These are phyloP conservation scores for Ctenicera cuprea DNA, from an alignment of 2,888 invertebrate genomes.

Conservation along the genomic window DNA sequence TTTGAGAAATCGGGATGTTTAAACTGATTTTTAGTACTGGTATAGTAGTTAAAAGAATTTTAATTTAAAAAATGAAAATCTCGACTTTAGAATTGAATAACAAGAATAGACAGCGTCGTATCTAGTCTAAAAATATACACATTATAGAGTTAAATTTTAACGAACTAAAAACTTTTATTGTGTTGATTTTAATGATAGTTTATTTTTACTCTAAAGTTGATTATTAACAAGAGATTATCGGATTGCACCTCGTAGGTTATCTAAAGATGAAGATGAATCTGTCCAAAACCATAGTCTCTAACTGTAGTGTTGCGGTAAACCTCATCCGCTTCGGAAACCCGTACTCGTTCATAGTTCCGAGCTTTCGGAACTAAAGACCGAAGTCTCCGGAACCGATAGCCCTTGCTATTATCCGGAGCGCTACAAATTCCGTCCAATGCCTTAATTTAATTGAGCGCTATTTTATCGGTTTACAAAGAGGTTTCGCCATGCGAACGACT, in stretches of 20 bases:
- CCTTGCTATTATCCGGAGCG: conserved; percentile 31
- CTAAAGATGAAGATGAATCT: conserved; percentile 27
- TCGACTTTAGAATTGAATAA: too few relatives aligned
- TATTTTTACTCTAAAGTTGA: too few relatives aligned
- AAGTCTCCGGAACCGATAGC: conserved; percentile 39
- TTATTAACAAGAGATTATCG: too few relatives aligned
- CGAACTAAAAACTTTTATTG: too few relatives aligned
- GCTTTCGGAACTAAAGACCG: conserved; percentile 38
- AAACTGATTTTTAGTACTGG: too few relatives aligned
- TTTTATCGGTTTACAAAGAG: conserved; percentile 23
- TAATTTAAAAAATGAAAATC: too few relatives aligned
- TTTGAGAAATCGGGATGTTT: too few relatives aligned
- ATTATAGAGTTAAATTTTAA: too few relatives aligned
- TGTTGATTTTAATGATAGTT: too few relatives aligned
- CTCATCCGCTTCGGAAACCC: conserved; percentile 46
- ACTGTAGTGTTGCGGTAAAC: conserved; percentile 44
- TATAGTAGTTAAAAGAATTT: too few relatives aligned
- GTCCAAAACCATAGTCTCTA: conserved; percentile 16
- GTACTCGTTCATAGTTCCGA: conserved; percentile 39
- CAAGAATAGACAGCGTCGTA: too few relatives aligned
- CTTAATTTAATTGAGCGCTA: conserved; percentile 33
- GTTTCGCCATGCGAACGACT: background rate
- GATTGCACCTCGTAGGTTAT: background rate
- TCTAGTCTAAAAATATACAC: too few relatives aligned
- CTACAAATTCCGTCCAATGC: conserved; percentile 28